phyloP scores from a whole-genome alignment of 2,113 vertebrate species.

The Vulpes vulpes region DNA sequence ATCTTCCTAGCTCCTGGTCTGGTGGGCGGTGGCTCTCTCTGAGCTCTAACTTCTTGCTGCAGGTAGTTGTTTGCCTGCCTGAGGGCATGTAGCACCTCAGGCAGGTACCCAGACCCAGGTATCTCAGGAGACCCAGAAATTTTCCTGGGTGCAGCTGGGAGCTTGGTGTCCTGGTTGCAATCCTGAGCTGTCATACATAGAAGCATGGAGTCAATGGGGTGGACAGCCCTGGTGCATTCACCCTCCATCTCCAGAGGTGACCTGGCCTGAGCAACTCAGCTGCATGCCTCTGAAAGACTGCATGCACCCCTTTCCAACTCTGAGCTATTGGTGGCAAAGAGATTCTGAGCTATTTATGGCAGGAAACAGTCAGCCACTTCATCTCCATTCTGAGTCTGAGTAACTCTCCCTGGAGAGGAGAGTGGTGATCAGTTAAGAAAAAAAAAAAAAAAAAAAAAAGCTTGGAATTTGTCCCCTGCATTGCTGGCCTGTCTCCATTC shows the following conservation, averaged over 20 bases:
- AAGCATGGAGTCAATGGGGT: neutral
- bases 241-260: neutral
- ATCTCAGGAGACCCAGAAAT: neutral
- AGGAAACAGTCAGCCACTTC: neutral
- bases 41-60: neutral
- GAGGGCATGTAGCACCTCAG: neutral
- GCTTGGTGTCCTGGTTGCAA: neutral
- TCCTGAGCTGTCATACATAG: neutral
- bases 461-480: neutral
- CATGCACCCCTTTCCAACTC: neutral
- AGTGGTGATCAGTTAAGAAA: neutral
- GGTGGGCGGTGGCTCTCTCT: neutral
- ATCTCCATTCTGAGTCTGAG: neutral
- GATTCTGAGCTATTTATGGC: neutral
- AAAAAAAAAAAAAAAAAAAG: neutral
- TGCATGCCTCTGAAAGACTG: neutral
- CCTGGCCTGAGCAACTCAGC: neutral
- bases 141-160: no score
- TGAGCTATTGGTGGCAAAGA: neutral
- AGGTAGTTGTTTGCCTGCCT: no score
- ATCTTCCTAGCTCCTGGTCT: no score
- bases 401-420: neutral
- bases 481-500: neutral
- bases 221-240: fast-evolving
- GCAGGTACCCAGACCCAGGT: neutral